Evolutionary conservation across 2,797 vertebrate genomes (phyloP), one percentile per base, ranked within the genome.

Genomic region (Muscicapa striata): DNA sequence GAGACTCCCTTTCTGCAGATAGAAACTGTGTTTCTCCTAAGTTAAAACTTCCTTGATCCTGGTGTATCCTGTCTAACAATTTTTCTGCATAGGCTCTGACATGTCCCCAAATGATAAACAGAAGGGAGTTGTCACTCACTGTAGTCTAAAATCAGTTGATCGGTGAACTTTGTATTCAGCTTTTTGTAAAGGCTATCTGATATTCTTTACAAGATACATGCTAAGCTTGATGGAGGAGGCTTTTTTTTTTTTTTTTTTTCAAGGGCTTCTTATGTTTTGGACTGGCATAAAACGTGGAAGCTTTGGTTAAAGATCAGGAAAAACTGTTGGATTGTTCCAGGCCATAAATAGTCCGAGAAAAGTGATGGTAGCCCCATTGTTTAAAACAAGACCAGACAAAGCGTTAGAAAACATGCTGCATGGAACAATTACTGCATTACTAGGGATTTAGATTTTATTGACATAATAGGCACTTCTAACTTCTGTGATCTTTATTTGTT

Each of bases 361-460:
- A 90, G 76, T 92, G 85, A 73, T 90, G 94, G 94, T 89, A 95
- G 67, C 57, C 38, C 91, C 64, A 91, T 94, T 97, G 93, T 96
- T 94, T 92, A 85, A 93, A 96, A 96, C 94, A 97, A 91, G 95
- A 94, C 92, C 93, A 96, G 95, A 96, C 94, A 96, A 94, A 96
- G 95, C 89, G 0, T 84, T 94, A 94, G 95, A 94, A 95, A 96
- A 95, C 92, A 94, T 87, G 92, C 95, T 94, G 81, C 93, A 87
- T 78, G 64, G 94, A 97, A 97, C 94, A 97, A 95, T 96, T 93
- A 89, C 95, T 94, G 91, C 82, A 95, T 96, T 96, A 95, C 90
- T 51, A 87, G 93, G 94, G 94, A 93, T 95, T 95, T 95, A 90
- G 89, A 95, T 96, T 97, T 97, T 96, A 96, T 95, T 97, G 94